Base-by-base conservation (phyloP, 1,140 invertebrate species). In the Amyelois transitella region DNA sequence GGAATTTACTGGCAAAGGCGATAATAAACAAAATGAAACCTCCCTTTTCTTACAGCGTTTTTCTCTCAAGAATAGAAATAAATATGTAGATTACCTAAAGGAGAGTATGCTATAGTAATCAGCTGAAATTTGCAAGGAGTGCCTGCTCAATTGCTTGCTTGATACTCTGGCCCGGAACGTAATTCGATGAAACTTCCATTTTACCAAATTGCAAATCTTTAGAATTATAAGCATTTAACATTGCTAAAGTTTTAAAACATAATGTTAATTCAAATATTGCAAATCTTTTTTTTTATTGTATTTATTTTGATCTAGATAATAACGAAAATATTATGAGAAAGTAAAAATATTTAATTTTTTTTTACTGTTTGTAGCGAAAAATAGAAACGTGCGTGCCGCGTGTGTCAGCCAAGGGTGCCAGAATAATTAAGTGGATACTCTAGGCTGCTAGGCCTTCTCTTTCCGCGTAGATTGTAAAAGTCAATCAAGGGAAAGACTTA, bases 51-150 rank as follows among this genome's bases (percentile, higher is more conserved):
- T 22, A 7, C 2, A 18, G 20, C 6, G 20, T 21, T 48, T 21
- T 48, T 48, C 18, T 21, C 19, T 10, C 18, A 19, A 21, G 21
- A 48, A 48, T 21, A 19, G 45, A 21, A 48, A 48, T 48, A 48
- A 38, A 48, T 48, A 48, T 48, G 45, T 48, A 48, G 20, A 48
- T 48, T 48, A 21, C 45, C 18, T 21, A 48, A 48, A 48, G 21
- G 45, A 17, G 21, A 48, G 45, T 48, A 48, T 48, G 20, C 45
- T 19, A 21, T 21, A 19, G 45, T 48, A 48, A 48, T 48, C 18
- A 22, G 45, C 45, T 21, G 1, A 48, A 48, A 48, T 48, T 48
- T 21, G 18, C 32, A 48, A 21, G 12, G 45, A 48, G 20, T 19
- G 45, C 20, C 18, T 18, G 19, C 45, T 48, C 45, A 48, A 48